Percentiles rank a stretch among this genome's conserved stretches.
Conservation (phyloP, 2,797 vertebrate genomes). For the Gadopsis marmoratus region DNA sequence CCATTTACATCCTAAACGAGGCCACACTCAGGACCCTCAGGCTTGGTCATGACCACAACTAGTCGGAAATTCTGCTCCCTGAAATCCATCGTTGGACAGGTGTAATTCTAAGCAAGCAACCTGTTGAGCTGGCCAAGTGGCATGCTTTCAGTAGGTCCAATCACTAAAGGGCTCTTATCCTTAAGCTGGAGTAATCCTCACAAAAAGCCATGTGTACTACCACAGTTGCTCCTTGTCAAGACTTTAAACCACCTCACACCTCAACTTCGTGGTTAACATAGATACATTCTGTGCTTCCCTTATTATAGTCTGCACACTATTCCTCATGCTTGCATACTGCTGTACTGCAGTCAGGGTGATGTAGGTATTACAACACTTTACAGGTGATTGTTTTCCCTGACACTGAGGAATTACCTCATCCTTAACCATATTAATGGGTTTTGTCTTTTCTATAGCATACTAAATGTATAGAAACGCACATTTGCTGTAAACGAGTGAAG, state of each 20-base stretch:
- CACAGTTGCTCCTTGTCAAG: constrained; percentile 57
- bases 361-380: constrained; percentile 5
- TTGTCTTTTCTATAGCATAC: neutral
- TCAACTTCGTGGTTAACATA: constrained; percentile 34
- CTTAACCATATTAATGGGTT: neutral
- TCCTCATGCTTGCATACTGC: neutral
- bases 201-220: constrained; percentile 62
- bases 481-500: neutral
- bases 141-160: constrained; percentile 73
- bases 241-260: constrained; percentile 35
- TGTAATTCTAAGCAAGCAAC: constrained; percentile 68
- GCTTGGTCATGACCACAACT: constrained; percentile 19
- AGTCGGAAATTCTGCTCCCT: constrained; percentile 28
- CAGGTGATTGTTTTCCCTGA: neutral
- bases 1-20: constrained; percentile 57
- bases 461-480: constrained; percentile 8
- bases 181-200: constrained; percentile 79
- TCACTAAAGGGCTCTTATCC: constrained; percentile 68
- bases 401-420: too few species aligned
- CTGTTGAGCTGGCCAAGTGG: constrained; percentile 76
- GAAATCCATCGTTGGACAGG: constrained; percentile 67
- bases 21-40: constrained; percentile 1
- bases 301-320: neutral
- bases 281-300: constrained; percentile 18
- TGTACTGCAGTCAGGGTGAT: constrained; percentile 1